These are phyloP conservation scores for Liolophura sinensis DNA, from an alignment of 1,140 invertebrate species.

Conservation along the genomic window DNA sequence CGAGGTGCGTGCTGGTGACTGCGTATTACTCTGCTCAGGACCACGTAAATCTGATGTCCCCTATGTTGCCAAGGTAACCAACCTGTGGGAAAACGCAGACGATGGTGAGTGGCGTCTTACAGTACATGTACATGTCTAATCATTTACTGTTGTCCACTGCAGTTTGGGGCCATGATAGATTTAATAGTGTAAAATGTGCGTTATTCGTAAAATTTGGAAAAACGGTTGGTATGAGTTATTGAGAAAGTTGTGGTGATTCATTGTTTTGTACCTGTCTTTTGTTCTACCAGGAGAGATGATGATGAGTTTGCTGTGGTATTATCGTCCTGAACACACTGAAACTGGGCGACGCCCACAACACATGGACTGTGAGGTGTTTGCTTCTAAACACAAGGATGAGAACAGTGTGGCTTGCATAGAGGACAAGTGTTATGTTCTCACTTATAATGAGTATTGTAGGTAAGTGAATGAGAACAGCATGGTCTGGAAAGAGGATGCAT, in stretches of 20 bases:
- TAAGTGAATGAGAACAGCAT: slow-evolving; percentile 51
- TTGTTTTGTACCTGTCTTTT: slow-evolving; percentile 6
- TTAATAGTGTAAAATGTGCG: too few species aligned
- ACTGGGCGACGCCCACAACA: slow-evolving; percentile 75
- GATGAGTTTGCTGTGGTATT: slow-evolving; percentile 96
- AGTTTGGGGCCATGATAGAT: too few species aligned
- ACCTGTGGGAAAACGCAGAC: slow-evolving; percentile 92
- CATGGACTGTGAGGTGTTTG: slow-evolving; percentile 89
- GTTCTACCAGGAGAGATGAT: slow-evolving; percentile 85
- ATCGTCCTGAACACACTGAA: slow-evolving; percentile 95
- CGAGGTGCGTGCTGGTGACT: slow-evolving; percentile 82
- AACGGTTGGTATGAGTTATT: background rate
- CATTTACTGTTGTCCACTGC: too few species aligned
- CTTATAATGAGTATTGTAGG: slow-evolving; percentile 96
- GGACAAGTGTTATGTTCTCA: slow-evolving; percentile 96
- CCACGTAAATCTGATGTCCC: slow-evolving; percentile 83
- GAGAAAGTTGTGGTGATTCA: background rate
- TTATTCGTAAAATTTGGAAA: too few species aligned
- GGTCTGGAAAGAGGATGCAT: too few species aligned
- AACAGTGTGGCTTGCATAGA: slow-evolving; percentile 97
- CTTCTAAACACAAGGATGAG: slow-evolving; percentile 88
- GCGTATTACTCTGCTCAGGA: slow-evolving; percentile 75
- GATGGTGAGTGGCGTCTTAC: slow-evolving; percentile 73
- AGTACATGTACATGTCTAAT: too few species aligned
- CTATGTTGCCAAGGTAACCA: slow-evolving; percentile 90